Percentiles rank a stretch among this genome's conserved stretches.
These are phyloP conservation scores for Cosmia pyralina DNA, from an alignment of 2,888 invertebrate species.

Conservation along the genomic window DNA sequence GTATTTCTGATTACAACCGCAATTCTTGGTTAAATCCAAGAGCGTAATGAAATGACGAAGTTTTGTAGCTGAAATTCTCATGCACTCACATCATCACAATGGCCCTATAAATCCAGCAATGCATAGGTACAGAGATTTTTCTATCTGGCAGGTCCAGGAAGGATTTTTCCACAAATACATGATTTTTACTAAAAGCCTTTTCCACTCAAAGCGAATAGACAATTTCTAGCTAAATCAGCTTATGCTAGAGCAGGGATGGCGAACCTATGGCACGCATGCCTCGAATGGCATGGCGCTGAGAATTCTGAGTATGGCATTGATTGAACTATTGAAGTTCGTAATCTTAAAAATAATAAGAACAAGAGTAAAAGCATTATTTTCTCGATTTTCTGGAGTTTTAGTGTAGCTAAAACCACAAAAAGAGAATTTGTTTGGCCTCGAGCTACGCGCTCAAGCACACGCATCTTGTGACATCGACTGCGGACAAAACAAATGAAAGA, in stretches of 20 bases:
- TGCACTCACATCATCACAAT: no score
- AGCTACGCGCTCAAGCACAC: neutral
- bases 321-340: neutral
- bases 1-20: neutral
- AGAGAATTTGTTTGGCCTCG: no score
- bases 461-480: no score
- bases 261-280: no score
- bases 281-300: neutral
- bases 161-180: neutral
- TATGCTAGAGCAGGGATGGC: neutral
- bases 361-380: no score
- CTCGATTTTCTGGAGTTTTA: no score
- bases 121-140: neutral
- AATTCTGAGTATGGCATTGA: neutral
- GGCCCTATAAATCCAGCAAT: neutral
- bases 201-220: neutral
- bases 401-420: no score
- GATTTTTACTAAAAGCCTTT: neutral
- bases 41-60: neutral
- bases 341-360: no score
- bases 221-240: neutral
- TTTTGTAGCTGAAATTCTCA: no score
- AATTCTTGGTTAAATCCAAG: neutral
- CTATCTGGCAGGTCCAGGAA: neutral
- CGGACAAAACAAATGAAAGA: no score